Evolutionary conservation across 35 echinoderm and acorn worm species (phyloP), one percentile per base, ranked within the genome.

Genomic region (Chiridota heheva): DNA sequence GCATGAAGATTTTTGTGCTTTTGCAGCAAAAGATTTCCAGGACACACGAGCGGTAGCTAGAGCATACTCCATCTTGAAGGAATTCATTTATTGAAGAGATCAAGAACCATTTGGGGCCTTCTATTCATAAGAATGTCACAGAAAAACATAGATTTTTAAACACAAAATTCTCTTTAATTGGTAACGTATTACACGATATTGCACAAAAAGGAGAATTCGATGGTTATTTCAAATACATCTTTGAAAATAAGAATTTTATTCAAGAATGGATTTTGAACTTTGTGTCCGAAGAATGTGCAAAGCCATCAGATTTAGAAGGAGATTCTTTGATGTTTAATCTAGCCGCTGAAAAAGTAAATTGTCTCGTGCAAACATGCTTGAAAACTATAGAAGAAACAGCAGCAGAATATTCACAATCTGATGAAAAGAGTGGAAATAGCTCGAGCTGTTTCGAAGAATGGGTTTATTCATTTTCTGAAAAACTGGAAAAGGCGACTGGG

Each of bases 151-250:
- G 47, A 58, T 77, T 58, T 77, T 77, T 77, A 36, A 39, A 15
- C 18, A 58, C 33, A 40, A 77, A 56, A 18, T 77, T 77, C 17
- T 18, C 29, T 40, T 36, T 77, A 35, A 58, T 77, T 60, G 73
- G 73, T 2, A 8, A 59, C 36, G 22, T 77, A 27, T 18, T 77
- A 32, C 47, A 77, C 30, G 73, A 77, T 47, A 58, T 77, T 30
- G 69, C 69, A 43, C 41, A 35, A 31, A 72, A 22, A 4, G 40
- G 27, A 43, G 69, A 72, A 2, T 72, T 72, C 33, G 24, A 26
- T 1, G 36, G 29, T 13, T 72, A 72, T 42, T 45, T 6, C 40
- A 45, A 72, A 0, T 72, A 43, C 40, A 12, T 72, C 4, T 34
- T 72, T 10, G 39, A 72, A 15, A 8, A 43, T n/a, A 25, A 30